These are phyloP conservation scores for Epiperipatus broadwayi DNA, from an alignment of 2,888 invertebrate species.

Conservation along the genomic window DNA sequence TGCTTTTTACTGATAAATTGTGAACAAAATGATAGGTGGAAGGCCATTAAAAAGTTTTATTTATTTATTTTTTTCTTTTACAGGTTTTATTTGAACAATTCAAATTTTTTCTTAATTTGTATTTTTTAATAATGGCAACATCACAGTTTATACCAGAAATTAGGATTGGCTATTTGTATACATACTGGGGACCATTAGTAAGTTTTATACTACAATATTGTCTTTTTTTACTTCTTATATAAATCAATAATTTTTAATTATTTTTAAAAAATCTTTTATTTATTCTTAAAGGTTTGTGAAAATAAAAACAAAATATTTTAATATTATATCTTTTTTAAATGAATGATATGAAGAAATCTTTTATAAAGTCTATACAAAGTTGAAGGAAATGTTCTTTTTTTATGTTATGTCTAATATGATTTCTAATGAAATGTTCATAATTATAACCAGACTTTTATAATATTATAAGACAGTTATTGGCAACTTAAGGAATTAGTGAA, in stretches of 20 bases:
- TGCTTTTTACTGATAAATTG: too few relatives aligned
- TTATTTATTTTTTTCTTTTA: slow-evolving; percentile 20
- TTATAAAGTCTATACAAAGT: too few relatives aligned
- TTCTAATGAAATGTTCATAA: too few relatives aligned
- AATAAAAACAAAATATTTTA: too few relatives aligned
- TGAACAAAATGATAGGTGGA: slow-evolving; percentile 1
- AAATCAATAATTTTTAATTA: not conserved
- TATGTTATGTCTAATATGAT: too few relatives aligned
- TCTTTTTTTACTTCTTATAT: slow-evolving; percentile 8
- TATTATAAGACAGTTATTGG: too few relatives aligned
- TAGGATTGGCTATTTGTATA: slow-evolving; percentile 88
- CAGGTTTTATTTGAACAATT: slow-evolving; percentile 94
- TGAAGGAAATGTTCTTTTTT: too few relatives aligned
- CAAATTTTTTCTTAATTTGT: slow-evolving; percentile 92
- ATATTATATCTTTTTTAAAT: slow-evolving; percentile 12
- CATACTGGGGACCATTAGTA: slow-evolving; percentile 94
- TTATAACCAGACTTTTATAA: too few relatives aligned
- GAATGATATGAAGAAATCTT: too few relatives aligned
- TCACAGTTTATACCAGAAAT: slow-evolving; percentile 96
- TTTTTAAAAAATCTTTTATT: not conserved
- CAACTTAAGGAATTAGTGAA: too few relatives aligned
- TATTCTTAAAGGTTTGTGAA: too few relatives aligned
- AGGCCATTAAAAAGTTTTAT: slow-evolving; percentile 3
- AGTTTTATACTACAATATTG: slow-evolving; percentile 21
- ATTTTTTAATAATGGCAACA: slow-evolving; percentile 91